Percentiles rank a stretch among this genome's conserved stretches.
Conservation (phyloP, 2,113 vertebrate species). For the Pantherophis guttatus region DNA sequence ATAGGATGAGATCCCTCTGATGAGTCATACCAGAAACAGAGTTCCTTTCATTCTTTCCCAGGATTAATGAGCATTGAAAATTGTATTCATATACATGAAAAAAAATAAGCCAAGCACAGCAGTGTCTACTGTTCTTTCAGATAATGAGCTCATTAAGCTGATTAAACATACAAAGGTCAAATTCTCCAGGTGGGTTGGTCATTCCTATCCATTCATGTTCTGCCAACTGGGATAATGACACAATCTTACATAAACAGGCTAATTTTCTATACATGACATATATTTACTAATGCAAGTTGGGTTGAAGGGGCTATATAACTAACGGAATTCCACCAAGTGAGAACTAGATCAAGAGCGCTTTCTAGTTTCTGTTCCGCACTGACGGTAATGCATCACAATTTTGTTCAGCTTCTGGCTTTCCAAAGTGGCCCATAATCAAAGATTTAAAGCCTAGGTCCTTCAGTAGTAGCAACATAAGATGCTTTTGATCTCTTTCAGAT, state of each 20-base stretch:
- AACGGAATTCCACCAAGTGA: background rate
- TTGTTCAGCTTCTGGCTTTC: background rate
- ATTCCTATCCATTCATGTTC: background rate
- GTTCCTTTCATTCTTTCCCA: slow-evolving; percentile 3
- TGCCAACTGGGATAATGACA: background rate
- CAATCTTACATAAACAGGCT: background rate
- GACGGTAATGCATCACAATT: background rate
- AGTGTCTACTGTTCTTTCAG: background rate
- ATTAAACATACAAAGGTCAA: slow-evolving; percentile 13
- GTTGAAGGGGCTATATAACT: background rate
- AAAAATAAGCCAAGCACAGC: background rate
- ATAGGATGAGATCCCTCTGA: background rate
- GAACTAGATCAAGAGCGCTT: background rate
- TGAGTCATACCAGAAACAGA: background rate
- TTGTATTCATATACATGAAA: background rate
- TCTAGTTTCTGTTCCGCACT: background rate
- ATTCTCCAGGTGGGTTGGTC: background rate
- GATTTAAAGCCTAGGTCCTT: background rate
- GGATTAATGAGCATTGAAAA: background rate
- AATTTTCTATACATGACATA: background rate
- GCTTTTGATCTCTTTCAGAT: background rate
- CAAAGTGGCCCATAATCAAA: background rate
- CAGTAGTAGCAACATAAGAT: background rate
- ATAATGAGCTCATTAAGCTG: slow-evolving; percentile 25
- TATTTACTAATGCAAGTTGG: background rate